These are phyloP conservation scores for Ictidomys tridecemlineatus DNA, from an alignment of 2,113 vertebrate genomes.

Conservation along the genomic window DNA sequence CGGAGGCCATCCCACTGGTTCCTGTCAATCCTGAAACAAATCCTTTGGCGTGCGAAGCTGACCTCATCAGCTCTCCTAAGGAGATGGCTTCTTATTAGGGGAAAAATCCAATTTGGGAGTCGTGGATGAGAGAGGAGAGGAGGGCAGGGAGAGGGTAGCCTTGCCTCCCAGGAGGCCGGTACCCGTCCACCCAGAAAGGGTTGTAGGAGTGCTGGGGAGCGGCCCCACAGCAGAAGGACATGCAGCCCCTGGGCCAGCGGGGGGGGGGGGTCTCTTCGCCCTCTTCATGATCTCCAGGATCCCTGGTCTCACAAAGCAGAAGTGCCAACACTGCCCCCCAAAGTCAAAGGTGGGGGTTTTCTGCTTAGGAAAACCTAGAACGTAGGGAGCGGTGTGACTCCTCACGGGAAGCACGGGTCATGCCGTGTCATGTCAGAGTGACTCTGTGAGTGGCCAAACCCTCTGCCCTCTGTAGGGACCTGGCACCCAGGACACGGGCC, in stretches of 20 bases:
- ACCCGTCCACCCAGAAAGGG: neutral
- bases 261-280: neutral
- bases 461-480: accelerated
- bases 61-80: neutral
- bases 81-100: neutral
- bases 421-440: accelerated
- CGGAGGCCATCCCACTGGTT: neutral
- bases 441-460: neutral
- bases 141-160: neutral
- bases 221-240: neutral
- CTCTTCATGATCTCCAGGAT: slow-evolving; percentile 59
- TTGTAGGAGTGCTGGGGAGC: neutral
- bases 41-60: neutral
- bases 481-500: neutral
- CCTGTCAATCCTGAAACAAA: slow-evolving; percentile 59
- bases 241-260: neutral
- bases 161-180: neutral
- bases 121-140: neutral
- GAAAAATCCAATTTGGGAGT: neutral
- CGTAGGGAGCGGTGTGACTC: neutral
- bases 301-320: neutral
- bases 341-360: slow-evolving; percentile 27
- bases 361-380: neutral
- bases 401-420: neutral
- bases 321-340: neutral